Percentiles rank a stretch among this genome's conserved stretches.
Conservation (phyloP, 2,888 invertebrate species). For the Limnephilus lunatus region DNA sequence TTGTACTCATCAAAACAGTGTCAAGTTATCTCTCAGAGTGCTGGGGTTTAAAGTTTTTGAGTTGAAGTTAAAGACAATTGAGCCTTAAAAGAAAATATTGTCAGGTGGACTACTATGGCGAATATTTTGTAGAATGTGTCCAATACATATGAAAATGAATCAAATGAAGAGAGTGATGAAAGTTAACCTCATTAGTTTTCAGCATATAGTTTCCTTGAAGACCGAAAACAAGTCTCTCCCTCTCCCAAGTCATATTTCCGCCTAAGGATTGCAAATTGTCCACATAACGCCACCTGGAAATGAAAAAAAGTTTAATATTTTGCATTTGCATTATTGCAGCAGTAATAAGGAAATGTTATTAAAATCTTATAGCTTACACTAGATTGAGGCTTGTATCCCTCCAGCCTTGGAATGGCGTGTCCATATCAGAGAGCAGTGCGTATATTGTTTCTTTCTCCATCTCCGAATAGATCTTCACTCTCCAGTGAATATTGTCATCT, state of each 20-base stretch:
- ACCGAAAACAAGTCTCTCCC: constrained; percentile 74
- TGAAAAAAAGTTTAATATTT: neutral
- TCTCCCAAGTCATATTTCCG: constrained; percentile 78
- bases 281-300: constrained; percentile 75
- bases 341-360: neutral
- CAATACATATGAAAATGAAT: neutral
- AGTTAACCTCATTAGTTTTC: constrained; percentile 71
- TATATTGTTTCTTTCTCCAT: constrained; percentile 75
- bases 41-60: no score
- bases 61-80: no score
- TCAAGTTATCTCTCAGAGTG: neutral
- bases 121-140: neutral
- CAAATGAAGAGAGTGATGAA: neutral
- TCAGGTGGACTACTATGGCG: neutral
- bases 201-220: constrained; percentile 75
- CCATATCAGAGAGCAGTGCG: constrained; percentile 75
- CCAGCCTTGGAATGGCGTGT: constrained; percentile 80
- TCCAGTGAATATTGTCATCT: constrained; percentile 79
- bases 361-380: constrained; percentile 70
- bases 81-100: neutral
- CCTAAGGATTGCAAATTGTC: constrained; percentile 76
- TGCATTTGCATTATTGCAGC: neutral
- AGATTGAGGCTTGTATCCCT: constrained; percentile 77
- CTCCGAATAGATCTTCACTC: constrained; percentile 79
- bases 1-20: neutral